A percentile compares a stretch with the other conserved stretches of the same genome.
Conservation (phyloP, 2,797 vertebrate genomes). For the Orientallactaga sibirica region DNA sequence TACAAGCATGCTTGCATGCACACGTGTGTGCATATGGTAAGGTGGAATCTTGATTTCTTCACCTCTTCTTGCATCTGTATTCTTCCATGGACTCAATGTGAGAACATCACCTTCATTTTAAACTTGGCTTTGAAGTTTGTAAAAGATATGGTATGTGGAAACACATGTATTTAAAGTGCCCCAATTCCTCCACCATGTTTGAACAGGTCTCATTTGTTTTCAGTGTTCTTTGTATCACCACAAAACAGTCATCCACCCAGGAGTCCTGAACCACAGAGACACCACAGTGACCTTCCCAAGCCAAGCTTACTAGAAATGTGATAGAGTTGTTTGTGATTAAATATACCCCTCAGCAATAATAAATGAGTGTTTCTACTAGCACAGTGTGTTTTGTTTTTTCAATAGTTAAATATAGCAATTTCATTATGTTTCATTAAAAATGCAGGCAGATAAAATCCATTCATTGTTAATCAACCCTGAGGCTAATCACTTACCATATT, state of each 20-base stretch:
- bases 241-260: neutral
- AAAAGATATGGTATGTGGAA: neutral
- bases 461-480: constrained; percentile 62
- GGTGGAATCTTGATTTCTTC: neutral
- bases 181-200: neutral
- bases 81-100: neutral
- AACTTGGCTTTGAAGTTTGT: neutral
- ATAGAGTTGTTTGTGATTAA: neutral
- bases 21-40: neutral
- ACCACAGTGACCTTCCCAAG: neutral
- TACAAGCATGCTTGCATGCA: too few species aligned
- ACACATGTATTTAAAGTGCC: neutral
- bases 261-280: too few species aligned
- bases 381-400: neutral
- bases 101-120: neutral
- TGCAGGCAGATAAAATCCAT: neutral
- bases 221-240: neutral
- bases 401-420: neutral
- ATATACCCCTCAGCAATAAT: neutral
- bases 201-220: neutral
- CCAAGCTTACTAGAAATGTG: neutral
- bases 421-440: constrained; percentile 44
- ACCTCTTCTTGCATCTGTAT: neutral
- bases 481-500: constrained; percentile 36
- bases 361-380: neutral